These are phyloP conservation scores for Daktulosphaira vitifoliae DNA, from an alignment of 1,140 invertebrate species.

Conservation along the genomic window DNA sequence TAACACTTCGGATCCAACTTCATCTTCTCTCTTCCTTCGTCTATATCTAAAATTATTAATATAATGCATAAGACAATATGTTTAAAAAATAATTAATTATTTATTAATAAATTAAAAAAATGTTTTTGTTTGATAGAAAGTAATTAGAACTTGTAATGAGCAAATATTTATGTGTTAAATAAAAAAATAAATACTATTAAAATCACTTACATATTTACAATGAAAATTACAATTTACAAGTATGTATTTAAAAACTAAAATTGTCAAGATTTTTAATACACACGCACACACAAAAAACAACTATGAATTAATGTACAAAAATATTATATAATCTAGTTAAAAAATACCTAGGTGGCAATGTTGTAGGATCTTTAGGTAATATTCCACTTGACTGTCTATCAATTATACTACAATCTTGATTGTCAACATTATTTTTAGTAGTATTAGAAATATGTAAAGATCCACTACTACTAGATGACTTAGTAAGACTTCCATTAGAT, in stretches of 20 bases:
- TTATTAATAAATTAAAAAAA: not conserved
- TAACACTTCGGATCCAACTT: constrained; percentile 32
- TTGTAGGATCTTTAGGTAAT: constrained; percentile 18
- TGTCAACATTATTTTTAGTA: constrained; percentile 22
- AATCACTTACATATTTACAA: too few species aligned
- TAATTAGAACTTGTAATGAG: too few species aligned
- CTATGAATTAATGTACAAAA: too few species aligned
- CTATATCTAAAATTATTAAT: constrained; percentile 40
- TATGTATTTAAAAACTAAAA: too few species aligned
- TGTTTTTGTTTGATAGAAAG: too few species aligned
- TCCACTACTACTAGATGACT: constrained; percentile 30
- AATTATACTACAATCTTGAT: constrained; percentile 14
- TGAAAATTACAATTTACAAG: too few species aligned
- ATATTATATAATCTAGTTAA: too few species aligned
- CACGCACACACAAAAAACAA: too few species aligned
- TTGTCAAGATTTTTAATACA: too few species aligned
- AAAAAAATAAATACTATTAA: too few species aligned
- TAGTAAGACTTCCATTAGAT: constrained; percentile 30
- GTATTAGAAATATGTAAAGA: constrained; percentile 28
- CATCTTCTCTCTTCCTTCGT: constrained; percentile 46
- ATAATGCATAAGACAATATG: not conserved
- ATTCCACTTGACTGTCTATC: constrained; percentile 7
- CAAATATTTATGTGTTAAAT: too few species aligned
- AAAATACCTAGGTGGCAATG: constrained; percentile 23
- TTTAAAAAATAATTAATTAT: not conserved